Percentiles rank a stretch among this genome's conserved stretches.
Conservation (phyloP, 2,888 invertebrate genomes). For the Pegoplata infirma region DNA sequence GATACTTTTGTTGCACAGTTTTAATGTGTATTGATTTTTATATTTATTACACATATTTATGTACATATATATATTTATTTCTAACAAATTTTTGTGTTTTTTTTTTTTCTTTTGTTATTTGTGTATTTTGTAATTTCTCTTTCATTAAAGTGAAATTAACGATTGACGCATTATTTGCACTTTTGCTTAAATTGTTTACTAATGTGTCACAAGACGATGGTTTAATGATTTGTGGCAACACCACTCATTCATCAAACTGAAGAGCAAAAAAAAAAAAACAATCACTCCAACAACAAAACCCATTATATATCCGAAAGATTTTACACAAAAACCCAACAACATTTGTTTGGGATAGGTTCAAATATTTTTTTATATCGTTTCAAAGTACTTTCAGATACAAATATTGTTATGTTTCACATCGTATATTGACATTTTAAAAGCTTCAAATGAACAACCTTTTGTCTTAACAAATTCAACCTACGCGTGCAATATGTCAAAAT, state of each 20-base stretch:
- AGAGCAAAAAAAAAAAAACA: slow-evolving; percentile 1
- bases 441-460: too few species aligned
- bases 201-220: slow-evolving; percentile 73
- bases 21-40: too few species aligned
- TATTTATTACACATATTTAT: too few species aligned
- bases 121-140: slow-evolving; percentile 74
- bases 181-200: slow-evolving; percentile 76
- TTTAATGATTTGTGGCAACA: slow-evolving; percentile 55
- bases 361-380: background rate
- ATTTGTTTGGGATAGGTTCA: slow-evolving; percentile 6
- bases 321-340: background rate
- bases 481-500: too few species aligned
- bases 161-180: slow-evolving; percentile 74
- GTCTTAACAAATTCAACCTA: too few species aligned
- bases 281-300: slow-evolving; percentile 2
- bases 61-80: background rate
- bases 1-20: too few species aligned
- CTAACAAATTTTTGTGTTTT: slow-evolving; percentile 15
- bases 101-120: slow-evolving; percentile 48
- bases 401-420: background rate
- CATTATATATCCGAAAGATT: slow-evolving; percentile 3
- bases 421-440: slow-evolving; percentile 18
- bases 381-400: background rate
- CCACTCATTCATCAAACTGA: background rate
- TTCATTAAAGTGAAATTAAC: slow-evolving; percentile 75